Percentiles rank a stretch among this genome's conserved stretches.
These are phyloP conservation scores for Dasypus novemcinctus DNA, from an alignment of 2,113 vertebrate species.

Conservation along the genomic window DNA sequence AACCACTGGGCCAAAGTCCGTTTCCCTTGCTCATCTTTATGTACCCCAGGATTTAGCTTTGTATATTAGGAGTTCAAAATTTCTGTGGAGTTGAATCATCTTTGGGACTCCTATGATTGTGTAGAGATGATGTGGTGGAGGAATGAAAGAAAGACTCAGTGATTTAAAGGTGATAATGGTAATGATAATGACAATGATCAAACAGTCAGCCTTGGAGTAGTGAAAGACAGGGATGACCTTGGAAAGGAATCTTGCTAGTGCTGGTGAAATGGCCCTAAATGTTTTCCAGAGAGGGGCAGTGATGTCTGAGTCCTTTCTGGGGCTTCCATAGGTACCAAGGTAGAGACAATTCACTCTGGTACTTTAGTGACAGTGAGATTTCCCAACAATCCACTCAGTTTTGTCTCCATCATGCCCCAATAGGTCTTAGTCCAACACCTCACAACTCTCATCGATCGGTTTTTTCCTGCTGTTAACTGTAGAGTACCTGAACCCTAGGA, in stretches of 20 bases:
- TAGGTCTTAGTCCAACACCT: neutral
- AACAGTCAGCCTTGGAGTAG: neutral
- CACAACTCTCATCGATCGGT: neutral
- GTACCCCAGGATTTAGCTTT: neutral
- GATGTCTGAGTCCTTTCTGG: neutral
- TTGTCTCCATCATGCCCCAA: neutral
- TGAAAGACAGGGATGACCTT: neutral
- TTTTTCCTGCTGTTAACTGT: neutral
- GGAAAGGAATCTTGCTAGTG: neutral
- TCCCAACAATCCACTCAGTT: neutral
- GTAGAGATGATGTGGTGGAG: neutral
- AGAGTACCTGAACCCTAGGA: neutral
- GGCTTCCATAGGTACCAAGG: neutral
- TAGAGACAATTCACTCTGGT: neutral
- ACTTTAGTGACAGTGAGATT: neutral
- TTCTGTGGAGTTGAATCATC: neutral
- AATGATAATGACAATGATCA: neutral
- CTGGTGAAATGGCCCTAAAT: neutral
- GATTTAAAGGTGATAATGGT: neutral
- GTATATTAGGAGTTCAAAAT: neutral
- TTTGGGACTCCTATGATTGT: neutral
- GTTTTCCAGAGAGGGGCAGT: neutral
- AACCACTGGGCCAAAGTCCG: no score
- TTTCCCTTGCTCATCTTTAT: neutral
- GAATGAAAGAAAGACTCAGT: neutral